Evolutionary conservation across 2,113 vertebrate species (phyloP).

Genomic region (Albula goreensis): DNA sequence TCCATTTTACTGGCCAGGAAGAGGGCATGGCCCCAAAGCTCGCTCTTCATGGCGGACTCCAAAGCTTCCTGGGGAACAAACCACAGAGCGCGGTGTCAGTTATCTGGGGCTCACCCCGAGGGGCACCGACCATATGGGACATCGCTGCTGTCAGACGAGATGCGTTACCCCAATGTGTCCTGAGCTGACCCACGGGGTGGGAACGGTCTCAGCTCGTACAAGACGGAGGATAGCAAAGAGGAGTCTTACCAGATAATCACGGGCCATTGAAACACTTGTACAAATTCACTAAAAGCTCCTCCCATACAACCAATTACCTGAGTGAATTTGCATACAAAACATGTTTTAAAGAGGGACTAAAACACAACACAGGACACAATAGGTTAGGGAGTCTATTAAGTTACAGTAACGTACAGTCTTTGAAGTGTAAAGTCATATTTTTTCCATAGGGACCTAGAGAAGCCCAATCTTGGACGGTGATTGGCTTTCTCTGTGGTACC

Average conservation of each 20-base stretch:
- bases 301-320: neutral
- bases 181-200: neutral
- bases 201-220: neutral
- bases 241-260: neutral
- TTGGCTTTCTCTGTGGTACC: neutral
- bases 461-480: neutral
- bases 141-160: neutral
- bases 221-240: neutral
- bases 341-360: neutral
- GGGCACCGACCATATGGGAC: neutral
- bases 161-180: neutral
- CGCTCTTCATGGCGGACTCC: slow-evolving; percentile 83
- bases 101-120: neutral
- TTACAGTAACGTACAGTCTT: neutral
- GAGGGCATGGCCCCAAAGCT: slow-evolving; percentile 89
- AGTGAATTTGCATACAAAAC: neutral
- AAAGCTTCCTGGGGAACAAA: slow-evolving; percentile 78
- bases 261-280: neutral
- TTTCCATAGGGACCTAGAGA: neutral
- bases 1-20: slow-evolving; percentile 95
- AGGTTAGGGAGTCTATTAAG: neutral
- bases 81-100: neutral
- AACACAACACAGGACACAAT: neutral
- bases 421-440: neutral
- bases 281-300: neutral